Evolutionary conservation across 2,888 invertebrate species (phyloP), one percentile per base, ranked within the genome.

Genomic region (Isoperla grammatica): DNA sequence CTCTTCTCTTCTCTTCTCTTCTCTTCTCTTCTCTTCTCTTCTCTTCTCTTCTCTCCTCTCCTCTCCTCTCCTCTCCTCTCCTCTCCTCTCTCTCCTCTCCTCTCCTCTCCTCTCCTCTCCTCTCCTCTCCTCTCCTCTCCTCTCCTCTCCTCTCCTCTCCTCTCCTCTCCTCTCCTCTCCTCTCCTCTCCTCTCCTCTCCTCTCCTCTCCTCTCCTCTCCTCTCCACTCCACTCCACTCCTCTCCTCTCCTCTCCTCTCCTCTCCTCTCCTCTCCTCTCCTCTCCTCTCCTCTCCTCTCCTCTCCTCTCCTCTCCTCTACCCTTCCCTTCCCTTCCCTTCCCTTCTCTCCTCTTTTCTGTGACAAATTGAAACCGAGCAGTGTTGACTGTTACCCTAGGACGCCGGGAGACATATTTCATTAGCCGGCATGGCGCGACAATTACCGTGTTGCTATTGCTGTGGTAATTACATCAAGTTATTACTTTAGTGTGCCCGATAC

Each of bases 41-140:
- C 29, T 29, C 56, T 20, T 29, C 35, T 40, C 13, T 15, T 20
- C 50, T 42, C 60, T 13, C 17, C 48, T 19, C n/a, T 40, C 39
- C 13, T 22, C n/a, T 9, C 29, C 19, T 12, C n/a, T 11, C 11
- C 9, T 15, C 29, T 19, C 15, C 20, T 19, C 29, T 29, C 56
- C 15, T 29, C 35, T 40, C 13, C 13, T 20, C 50, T 42, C 60
- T 13, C n/a, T 9, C 29, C 19, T 12, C n/a, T 11, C 11, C 9
- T 15, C 29, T 19, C 15, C 20, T 19, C 29, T 29, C 56, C 15
- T 29, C 35, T 40, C 13, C 13, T 20, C 50, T 42, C 60, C 56
- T 13, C n/a, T 40, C 39, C 13, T 22, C n/a, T 9, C 29, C 19
- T 12, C n/a, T 11, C 11, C 9, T 15, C 29, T 19, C 15, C 20